A percentile compares a stretch with the other conserved stretches of the same genome.
Conservation (phyloP, 2,888 invertebrate species). For the Mesorhabditis spiculigera region DNA sequence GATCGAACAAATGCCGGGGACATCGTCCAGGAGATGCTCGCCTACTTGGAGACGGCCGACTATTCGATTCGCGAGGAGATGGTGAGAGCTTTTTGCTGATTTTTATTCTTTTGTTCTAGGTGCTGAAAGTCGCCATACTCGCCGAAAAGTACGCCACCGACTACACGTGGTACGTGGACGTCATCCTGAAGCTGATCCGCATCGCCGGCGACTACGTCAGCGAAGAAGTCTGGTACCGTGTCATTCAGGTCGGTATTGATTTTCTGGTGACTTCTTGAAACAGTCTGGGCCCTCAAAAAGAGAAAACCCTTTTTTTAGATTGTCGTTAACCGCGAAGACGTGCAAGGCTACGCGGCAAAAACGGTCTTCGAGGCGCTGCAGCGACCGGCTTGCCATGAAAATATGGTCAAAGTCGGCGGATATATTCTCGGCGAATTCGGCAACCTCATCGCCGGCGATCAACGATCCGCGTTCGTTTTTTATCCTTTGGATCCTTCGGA, state of each 20-base stretch:
- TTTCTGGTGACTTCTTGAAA: neutral
- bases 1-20: conserved; percentile 98
- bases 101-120: conserved; percentile 58
- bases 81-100: conserved; percentile 66
- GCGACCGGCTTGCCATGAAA: conserved; percentile 98
- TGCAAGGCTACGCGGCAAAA: conserved; percentile 98
- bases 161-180: conserved; percentile 91
- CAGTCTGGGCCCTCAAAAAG: neutral
- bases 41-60: conserved; percentile 97
- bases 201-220: conserved; percentile 99
- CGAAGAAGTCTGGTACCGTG: conserved; percentile 99
- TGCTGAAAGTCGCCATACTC: conserved; percentile 94
- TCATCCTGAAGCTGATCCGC: conserved; percentile 94
- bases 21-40: conserved; percentile 98
- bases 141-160: conserved; percentile 99
- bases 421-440: conserved; percentile 99
- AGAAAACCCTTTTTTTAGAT: conserved; percentile 69
- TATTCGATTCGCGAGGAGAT: conserved; percentile 99
- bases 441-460: conserved; percentile 97
- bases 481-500: neutral
- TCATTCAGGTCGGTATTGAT: conserved; percentile 67
- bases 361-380: conserved; percentile 85
- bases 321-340: conserved; percentile 97
- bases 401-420: conserved; percentile 99
- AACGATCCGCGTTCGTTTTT: conserved; percentile 70